phyloP scores from a whole-genome alignment of 2,888 invertebrate genomes.

The Aradus depressus region DNA sequence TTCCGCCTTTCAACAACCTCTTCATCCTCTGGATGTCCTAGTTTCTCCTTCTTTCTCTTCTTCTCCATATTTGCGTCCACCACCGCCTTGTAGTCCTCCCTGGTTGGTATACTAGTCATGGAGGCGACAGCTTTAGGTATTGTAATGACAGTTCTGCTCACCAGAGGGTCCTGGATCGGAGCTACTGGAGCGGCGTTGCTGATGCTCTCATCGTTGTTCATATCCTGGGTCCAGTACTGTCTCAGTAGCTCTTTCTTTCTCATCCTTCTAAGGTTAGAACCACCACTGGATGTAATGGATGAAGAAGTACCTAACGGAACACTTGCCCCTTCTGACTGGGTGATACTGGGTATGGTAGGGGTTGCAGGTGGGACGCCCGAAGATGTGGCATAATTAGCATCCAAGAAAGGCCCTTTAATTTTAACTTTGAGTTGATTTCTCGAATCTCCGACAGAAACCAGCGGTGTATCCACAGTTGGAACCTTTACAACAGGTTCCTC shows the following conservation, averaged over 20 bases:
- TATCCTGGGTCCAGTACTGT: constrained; percentile 75
- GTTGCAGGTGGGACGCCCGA: constrained; percentile 48
- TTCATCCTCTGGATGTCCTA: constrained; percentile 15
- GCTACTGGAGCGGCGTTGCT: constrained; percentile 44
- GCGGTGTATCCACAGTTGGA: constrained; percentile 35
- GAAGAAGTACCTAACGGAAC: constrained; percentile 29
- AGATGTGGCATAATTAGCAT: constrained; percentile 56
- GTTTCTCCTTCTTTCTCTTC: constrained; percentile 49
- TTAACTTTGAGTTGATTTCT: constrained; percentile 80
- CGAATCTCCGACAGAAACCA: constrained; percentile 62
- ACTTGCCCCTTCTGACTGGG: constrained; percentile 46
- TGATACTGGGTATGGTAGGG: constrained; percentile 43
- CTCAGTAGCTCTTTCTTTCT: constrained; percentile 77
- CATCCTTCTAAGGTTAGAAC: constrained; percentile 71
- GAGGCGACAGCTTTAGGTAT: constrained; percentile 84
- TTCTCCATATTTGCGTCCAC: constrained; percentile 55
- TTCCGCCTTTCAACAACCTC: constrained; percentile 38
- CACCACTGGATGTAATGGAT: constrained; percentile 43
- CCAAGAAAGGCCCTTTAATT: constrained; percentile 78
- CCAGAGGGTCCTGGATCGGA: constrained; percentile 46
- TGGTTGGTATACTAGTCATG: constrained; percentile 75
- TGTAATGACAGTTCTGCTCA: constrained; percentile 60
- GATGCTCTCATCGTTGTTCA: constrained; percentile 69
- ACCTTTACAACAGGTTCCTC: constrained; percentile 11
- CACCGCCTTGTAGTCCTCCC: constrained; percentile 66